Conservation (phyloP, 2,113 vertebrate species). For the Ceyx margarethae region DNA sequence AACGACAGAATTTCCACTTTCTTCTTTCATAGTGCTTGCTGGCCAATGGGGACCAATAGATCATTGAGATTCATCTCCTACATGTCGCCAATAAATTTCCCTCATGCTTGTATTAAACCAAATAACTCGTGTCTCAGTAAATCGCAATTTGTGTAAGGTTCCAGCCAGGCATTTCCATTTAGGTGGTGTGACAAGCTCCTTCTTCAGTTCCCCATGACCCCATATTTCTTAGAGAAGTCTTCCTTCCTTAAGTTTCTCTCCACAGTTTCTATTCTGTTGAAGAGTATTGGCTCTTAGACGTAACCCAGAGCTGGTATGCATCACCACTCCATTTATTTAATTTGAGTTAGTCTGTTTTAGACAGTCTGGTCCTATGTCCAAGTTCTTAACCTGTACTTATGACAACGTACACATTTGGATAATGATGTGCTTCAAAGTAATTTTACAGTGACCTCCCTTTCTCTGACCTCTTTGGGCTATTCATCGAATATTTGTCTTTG, state of each 20-base stretch:
- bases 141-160: neutral
- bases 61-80: constrained; percentile 6
- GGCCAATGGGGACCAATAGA: neutral
- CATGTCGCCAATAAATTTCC: constrained; percentile 24
- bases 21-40: neutral
- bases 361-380: neutral
- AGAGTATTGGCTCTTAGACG: neutral
- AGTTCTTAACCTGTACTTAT: neutral
- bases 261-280: neutral
- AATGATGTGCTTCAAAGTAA: neutral
- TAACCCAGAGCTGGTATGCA: neutral
- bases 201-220: neutral
- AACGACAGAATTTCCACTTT: constrained; percentile 8
- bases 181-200: neutral
- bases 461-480: neutral
- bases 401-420: neutral
- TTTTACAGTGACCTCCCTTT: neutral
- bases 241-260: neutral
- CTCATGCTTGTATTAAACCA: neutral
- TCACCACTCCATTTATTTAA: neutral
- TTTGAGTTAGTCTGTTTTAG: neutral
- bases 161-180: neutral
- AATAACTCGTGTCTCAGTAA: constrained; percentile 4
- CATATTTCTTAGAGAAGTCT: neutral
- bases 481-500: neutral